A percentile compares a stretch with the other conserved stretches of the same genome.
These are phyloP conservation scores for Tauraco hartlaubi DNA, from an alignment of 2,797 vertebrate genomes.

Conservation along the genomic window DNA sequence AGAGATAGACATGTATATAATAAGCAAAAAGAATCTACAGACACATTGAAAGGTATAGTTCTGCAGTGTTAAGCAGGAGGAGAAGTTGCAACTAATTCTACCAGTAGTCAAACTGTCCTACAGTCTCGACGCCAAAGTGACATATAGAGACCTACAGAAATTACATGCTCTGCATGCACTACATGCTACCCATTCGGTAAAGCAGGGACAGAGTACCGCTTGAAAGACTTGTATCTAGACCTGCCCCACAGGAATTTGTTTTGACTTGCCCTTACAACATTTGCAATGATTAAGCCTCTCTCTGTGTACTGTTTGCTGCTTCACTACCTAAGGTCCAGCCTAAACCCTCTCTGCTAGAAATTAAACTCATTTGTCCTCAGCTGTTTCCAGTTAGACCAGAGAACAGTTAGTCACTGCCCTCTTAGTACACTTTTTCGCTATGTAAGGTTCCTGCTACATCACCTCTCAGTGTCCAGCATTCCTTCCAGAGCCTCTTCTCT, in stretches of 20 bases:
- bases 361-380: neutral
- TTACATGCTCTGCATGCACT: neutral
- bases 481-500: neutral
- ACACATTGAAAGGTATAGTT: neutral
- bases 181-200: neutral
- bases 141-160: neutral
- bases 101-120: neutral
- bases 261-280: neutral
- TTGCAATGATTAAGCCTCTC: neutral
- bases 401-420: neutral
- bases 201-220: neutral
- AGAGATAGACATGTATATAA: neutral
- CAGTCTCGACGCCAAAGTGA: neutral
- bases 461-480: neutral
- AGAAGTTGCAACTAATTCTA: neutral
- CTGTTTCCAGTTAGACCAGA: neutral
- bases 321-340: neutral
- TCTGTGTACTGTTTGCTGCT: neutral
- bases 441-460: neutral
- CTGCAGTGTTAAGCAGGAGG: neutral
- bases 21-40: neutral
- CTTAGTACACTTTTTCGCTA: neutral
- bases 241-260: neutral
- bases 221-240: neutral
- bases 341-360: neutral